Evolutionary conservation across 2,113 vertebrate genomes (phyloP).

Genomic region (Trichechus manatus): DNA sequence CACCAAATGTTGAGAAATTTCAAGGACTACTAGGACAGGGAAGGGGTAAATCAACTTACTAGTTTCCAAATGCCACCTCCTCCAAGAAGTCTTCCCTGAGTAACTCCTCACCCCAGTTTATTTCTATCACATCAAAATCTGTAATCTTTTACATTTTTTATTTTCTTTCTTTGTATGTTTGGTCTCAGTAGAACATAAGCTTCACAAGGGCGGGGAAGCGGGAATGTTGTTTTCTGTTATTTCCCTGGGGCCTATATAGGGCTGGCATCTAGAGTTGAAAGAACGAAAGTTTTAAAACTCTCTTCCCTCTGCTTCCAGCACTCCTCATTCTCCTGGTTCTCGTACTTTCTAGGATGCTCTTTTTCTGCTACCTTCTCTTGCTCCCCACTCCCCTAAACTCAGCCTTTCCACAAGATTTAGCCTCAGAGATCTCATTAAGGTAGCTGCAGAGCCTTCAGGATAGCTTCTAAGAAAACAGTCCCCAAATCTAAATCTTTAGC

Average conservation of each 20-base stretch:
- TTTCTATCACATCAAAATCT: not conserved
- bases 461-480: not conserved
- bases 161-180: not conserved
- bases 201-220: not conserved
- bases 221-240: not conserved
- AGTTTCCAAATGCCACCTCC: not conserved
- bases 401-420: not conserved
- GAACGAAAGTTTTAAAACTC: not conserved
- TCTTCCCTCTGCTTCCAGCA: not conserved
- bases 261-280: not conserved
- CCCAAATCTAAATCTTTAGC: not conserved
- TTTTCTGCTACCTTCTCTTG: not conserved
- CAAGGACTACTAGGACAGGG: not conserved
- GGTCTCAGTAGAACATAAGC: not conserved
- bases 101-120: not conserved
- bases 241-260: too few species aligned
- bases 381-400: not conserved
- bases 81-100: not conserved
- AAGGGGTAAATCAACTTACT: not conserved
- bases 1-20: not conserved
- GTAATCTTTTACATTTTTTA: not conserved
- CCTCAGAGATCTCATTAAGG: not conserved
- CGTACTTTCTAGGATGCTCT: not conserved
- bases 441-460: not conserved
- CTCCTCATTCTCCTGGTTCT: accelerated